Evolutionary conservation across 2,113 vertebrate species (phyloP).

Genomic region (Cyprinodon brontotheroides): DNA sequence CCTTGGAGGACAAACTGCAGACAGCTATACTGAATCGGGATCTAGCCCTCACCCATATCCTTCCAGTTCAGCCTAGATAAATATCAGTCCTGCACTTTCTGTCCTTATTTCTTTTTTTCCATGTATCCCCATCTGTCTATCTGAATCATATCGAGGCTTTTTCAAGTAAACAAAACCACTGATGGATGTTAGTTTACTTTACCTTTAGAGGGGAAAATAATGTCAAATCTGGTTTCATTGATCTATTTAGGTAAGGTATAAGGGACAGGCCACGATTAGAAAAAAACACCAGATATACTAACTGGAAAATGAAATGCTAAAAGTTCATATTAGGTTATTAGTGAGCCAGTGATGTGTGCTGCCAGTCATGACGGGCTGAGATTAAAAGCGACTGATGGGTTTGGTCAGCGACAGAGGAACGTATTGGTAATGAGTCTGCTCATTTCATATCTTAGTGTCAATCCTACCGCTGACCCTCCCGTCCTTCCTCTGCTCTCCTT

Average conservation of each 20-base stretch:
- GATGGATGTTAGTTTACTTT: constrained; percentile 22
- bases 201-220: constrained; percentile 24
- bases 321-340: constrained; percentile 63
- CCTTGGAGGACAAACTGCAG: constrained; percentile 87
- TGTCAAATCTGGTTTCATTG: constrained; percentile 53
- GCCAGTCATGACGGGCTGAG: constrained; percentile 63
- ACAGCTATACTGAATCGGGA: constrained; percentile 80
- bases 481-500: constrained; percentile 1
- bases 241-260: constrained; percentile 40
- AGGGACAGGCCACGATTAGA: constrained; percentile 54
- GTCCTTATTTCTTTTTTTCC: not conserved
- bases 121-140: constrained; percentile 27
- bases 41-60: constrained; percentile 88
- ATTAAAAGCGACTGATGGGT: constrained; percentile 59
- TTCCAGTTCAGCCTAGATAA: constrained; percentile 61
- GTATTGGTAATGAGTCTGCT: constrained; percentile 64
- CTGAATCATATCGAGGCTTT: constrained; percentile 28
- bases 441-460: constrained; percentile 65
- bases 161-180: constrained; percentile 23
- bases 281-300: constrained; percentile 39
- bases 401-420: constrained; percentile 60
- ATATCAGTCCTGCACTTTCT: constrained; percentile 8
- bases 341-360: constrained; percentile 42
- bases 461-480: constrained; percentile 49
- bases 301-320: constrained; percentile 58